Evolutionary conservation across 2,888 invertebrate species (phyloP).

Genomic region (Hipparchia semele): DNA sequence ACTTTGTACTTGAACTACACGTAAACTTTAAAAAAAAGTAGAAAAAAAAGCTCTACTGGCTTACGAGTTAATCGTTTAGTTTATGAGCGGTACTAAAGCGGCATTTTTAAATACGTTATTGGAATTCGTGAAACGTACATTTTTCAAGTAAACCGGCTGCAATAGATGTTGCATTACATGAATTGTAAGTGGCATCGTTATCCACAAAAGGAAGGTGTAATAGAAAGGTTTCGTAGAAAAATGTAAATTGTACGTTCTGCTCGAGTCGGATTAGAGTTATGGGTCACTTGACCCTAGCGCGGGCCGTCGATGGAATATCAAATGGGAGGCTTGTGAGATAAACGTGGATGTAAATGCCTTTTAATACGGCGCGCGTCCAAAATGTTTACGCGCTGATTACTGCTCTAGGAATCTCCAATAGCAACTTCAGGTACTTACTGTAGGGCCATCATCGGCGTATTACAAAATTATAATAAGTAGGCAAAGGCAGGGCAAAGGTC

Average conservation of each 20-base stretch:
- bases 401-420: slow-evolving; percentile 10
- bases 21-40: slow-evolving; percentile 14
- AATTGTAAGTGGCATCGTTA: slow-evolving; percentile 55
- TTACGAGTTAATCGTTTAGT: slow-evolving; percentile 20
- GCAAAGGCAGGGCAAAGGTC: not conserved
- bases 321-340: slow-evolving; percentile 52
- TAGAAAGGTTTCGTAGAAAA: slow-evolving; percentile 68
- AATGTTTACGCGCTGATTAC: slow-evolving; percentile 32
- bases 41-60: slow-evolving; percentile 19
- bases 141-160: slow-evolving; percentile 45
- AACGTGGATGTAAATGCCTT: slow-evolving; percentile 42
- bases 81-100: slow-evolving; percentile 25
- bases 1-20: not conserved
- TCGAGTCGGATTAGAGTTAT: slow-evolving; percentile 65
- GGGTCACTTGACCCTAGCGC: slow-evolving; percentile 67
- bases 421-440: not conserved
- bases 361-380: slow-evolving; percentile 43
- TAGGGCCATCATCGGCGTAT: not conserved
- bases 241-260: slow-evolving; percentile 65
- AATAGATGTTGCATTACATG: slow-evolving; percentile 47
- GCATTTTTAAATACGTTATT: slow-evolving; percentile 38
- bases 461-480: not conserved
- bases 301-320: slow-evolving; percentile 66
- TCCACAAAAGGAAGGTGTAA: slow-evolving; percentile 58
- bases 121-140: slow-evolving; percentile 44